Base-by-base conservation (phyloP, 2,797 vertebrate genomes). In the Dryobates pubescens region DNA sequence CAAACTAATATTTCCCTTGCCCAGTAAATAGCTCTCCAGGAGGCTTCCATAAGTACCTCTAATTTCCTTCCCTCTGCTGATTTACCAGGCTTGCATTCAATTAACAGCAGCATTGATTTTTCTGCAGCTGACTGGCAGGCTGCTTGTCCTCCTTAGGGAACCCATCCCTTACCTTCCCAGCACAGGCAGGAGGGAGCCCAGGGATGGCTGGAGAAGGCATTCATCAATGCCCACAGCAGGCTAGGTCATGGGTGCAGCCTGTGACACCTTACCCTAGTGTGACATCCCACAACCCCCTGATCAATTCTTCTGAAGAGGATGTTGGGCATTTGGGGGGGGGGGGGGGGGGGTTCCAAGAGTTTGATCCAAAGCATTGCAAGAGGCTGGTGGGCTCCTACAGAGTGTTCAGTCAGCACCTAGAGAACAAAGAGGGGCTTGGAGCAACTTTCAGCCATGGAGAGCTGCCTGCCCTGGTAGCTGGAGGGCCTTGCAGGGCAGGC, bases 51-150 rank as follows among this genome's bases (percentile, higher is more conserved):
- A 91, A 91, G 82, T 34, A 94, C 65, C 88, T 62, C 87, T 90
- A 82, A 95, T 93, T 93, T 88, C 53, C 13, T 69, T 38, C 34
- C 79, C n/a, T 86, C 79, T 23, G 82, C 32, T 88, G 94, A 96
- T 95, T 94, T 95, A 96, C 9, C 27, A 93, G 89, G 88, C 89
- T 61, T 94, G 92, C 86, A 82, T 96, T 97, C 95, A 92, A 95
- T 97, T 96, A 97, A 87, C 49, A 10, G 80, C 4, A 1, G 61
- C 41, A 97, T 96, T 54, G 96, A 96, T 95, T 93, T 79, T 80
- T 30, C 69, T 10, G 6, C 95, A 87, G 95, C 85, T 93, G 96
- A 93, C 79, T 83, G 89, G 94, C 88, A 73, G 49, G 56, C 94
- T 94, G 76, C 81, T 96, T 6, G 4, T 86, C 70, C 79, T 89